A percentile compares a stretch with the other conserved stretches of the same genome.
Evolutionary conservation across 2,797 vertebrate species (phyloP).

Genomic region (Fringilla coelebs): DNA sequence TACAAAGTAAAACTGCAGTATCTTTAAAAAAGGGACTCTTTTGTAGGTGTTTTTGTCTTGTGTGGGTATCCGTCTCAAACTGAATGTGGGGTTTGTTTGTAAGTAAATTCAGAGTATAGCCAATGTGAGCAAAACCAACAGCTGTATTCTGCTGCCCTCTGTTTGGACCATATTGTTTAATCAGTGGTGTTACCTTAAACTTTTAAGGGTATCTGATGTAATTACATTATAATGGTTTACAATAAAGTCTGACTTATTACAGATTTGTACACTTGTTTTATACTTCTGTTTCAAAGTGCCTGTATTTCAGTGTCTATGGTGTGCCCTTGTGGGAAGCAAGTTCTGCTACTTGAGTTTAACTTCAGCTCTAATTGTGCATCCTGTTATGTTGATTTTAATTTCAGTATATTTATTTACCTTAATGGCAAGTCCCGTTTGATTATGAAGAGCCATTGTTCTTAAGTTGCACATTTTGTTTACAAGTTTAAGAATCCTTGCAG

Average conservation of each 20-base stretch:
- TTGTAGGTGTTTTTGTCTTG: slow-evolving; percentile 42
- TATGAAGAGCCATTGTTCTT: not conserved
- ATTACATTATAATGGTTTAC: slow-evolving; percentile 75
- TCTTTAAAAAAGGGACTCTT: slow-evolving; percentile 56
- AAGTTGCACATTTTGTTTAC: not conserved
- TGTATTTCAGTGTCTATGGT: not conserved
- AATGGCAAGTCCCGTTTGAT: not conserved
- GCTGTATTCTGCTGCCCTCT: slow-evolving; percentile 48
- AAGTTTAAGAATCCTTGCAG: not conserved
- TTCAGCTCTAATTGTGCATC: not conserved
- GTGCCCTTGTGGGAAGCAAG: not conserved
- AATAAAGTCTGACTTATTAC: slow-evolving; percentile 78
- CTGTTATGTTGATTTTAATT: not conserved
- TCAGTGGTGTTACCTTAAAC: slow-evolving; percentile 56
- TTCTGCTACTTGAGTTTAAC: not conserved
- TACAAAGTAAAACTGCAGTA: slow-evolving; percentile 48
- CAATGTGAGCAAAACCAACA: slow-evolving; percentile 36
- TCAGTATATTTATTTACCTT: not conserved
- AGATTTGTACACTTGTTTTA: slow-evolving; percentile 33
- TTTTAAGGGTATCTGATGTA: slow-evolving; percentile 70
- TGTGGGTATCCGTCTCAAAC: not conserved
- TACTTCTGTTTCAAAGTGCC: not conserved
- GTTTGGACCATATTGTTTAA: slow-evolving; percentile 39
- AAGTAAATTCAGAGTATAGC: slow-evolving; percentile 39
- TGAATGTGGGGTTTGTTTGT: slow-evolving; percentile 45